Evolutionary conservation across 2,888 invertebrate species (phyloP), one percentile per base, ranked within the genome.

Genomic region (Drosophila mulleri): DNA sequence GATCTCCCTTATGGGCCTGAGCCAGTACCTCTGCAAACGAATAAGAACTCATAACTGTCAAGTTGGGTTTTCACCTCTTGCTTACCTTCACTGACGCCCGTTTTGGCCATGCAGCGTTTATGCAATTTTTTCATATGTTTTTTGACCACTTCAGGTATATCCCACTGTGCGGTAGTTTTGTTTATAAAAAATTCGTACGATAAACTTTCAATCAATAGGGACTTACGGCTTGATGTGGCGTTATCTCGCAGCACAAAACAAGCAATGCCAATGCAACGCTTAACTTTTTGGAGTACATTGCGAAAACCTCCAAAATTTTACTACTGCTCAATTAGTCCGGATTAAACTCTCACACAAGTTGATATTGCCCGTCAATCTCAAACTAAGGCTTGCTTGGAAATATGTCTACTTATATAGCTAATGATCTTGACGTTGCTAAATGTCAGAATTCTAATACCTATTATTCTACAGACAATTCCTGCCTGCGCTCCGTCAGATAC

Each of bases 401-500:
- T 44, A 29, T n/a, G 6, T 26, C 35, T 57, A 52, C 63, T 80
- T 89, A 74, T 89, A 86, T 81, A 76, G 71, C 56, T 67, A 35
- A 44, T 37, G 41, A 18, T 48, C 16, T 3, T 47, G 37, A 32
- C 29, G n/a, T 14, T 35, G 39, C 16, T 47, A 54, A 56, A 14
- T 20, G 39, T 32, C 16, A 12, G 44, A 48, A 45, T 6, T 29
- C 29, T 83, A 74, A 83, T 83, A 50, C 58, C 62, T 72, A 59
- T 64, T 42, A 77, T 78, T 80, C 29, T 45, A 56, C 70, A 93
- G 93, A 67, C 91, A 91, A 78, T 89, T 93, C 66, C 44, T 92
- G 63, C 87, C 92, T 70, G 92, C 92, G 37, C 83, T 93, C 50
- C 91, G 92, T 47, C 92, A 92, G 71, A 85, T 92, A 83, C 80